Evolutionary conservation across 2,888 invertebrate species (phyloP).

Genomic region (Bombylius discolor): DNA sequence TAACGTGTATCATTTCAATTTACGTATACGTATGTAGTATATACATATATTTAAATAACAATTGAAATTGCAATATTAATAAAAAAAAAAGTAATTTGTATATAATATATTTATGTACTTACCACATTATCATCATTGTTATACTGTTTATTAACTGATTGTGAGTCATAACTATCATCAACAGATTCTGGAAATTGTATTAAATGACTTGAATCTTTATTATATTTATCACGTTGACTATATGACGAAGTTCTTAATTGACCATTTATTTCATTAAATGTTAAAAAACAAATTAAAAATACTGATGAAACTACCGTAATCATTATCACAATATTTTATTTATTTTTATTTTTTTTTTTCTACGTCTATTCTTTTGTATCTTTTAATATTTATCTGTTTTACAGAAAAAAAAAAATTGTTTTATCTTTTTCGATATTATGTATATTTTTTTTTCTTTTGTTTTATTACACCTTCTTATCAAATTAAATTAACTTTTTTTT

Average conservation of each 20-base stretch:
- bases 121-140: conserved; percentile 2
- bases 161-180: neutral
- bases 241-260: conserved; percentile 8
- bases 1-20: too few species aligned
- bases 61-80: neutral
- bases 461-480: too few species aligned
- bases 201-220: conserved; percentile 1
- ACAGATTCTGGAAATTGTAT: conserved; percentile 7
- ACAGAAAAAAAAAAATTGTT: too few species aligned
- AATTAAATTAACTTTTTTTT: too few species aligned
- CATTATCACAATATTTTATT: conserved; percentile 3
- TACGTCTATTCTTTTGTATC: too few species aligned
- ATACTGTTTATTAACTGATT: neutral
- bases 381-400: too few species aligned
- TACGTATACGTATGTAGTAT: too few species aligned
- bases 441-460: too few species aligned
- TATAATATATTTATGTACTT: neutral
- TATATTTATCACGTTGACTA: conserved; percentile 3
- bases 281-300: neutral
- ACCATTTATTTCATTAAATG: neutral
- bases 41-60: too few species aligned
- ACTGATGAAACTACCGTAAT: neutral
- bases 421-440: too few species aligned
- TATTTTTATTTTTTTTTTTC: too few species aligned
- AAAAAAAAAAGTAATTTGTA: neutral